Base-by-base conservation (phyloP, 1,140 invertebrate genomes). In the Drosophila pandora region DNA sequence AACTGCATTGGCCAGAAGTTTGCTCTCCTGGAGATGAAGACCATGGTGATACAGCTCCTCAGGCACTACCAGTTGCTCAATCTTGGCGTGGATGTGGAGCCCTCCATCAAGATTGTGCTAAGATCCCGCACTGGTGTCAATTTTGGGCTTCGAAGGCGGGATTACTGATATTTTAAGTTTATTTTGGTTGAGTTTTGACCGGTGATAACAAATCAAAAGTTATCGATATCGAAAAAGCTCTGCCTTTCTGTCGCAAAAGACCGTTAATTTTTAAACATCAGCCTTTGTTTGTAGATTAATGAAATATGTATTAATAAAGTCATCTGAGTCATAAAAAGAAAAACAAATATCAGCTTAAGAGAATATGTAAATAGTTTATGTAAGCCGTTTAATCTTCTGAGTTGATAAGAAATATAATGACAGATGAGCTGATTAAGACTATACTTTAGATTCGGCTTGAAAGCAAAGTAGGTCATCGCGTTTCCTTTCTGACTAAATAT, bases 1-100 rank as follows among this genome's bases (percentile, higher is more conserved):
- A 95, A 95, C 78, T 96, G 95, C 77, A 90, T 89, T 93, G 95
- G 95, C 64, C 95, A 96, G 91, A 95, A 94, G 85, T 97, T 96
- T 91, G 96, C 96, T 1, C 92, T 95, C 89, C 90, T 96, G 78
- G 96, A 97, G 92, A 92, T 95, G 84, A 97, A 97, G 91, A 93
- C 81, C 30, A 79, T 90, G 4, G 70, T 93, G 7, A 91, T 90
- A 22, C 91, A 92, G 63, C 28, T 92, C 2, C 62, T 93, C 4
- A 73, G 92, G 10, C 68, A 90, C 28, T 92, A 54, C 53, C 88
- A 92, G 59, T 28, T 92, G 22, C 39, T 90, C 8, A 79, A 85
- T 0, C 34, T 90, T 9, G 81, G 85, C n/a, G 63, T 71, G 1
- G 54, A 77, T 1, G 60, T 84, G 2, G 39, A 67, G 7, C 76